Base-by-base conservation (phyloP, 1,140 invertebrate genomes). In the Globodera rostochiensis region DNA sequence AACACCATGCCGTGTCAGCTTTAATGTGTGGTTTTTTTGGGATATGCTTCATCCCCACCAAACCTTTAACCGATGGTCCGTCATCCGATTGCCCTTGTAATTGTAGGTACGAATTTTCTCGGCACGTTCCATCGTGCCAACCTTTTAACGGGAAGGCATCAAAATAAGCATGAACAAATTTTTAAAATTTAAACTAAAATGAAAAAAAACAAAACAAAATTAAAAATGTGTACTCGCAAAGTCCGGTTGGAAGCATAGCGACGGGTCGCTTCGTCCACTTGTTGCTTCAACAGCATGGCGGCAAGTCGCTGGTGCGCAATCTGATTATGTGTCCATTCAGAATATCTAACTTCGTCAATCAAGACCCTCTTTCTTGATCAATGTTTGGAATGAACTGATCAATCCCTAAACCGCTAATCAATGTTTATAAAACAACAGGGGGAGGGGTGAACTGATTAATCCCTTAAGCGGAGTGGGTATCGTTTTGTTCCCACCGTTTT, bases 51-150 rank as follows among this genome's bases (percentile, higher is more conserved):
- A 11, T 53, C 50, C 50, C 50, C 3, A 3, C 13, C 53, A 19
- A 53, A 76, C 74, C n/a, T 82, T 80, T 45, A 95, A 90, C 84
- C 97, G 92, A 90, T 98, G 96, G 91, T 98, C 97, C 0, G 96
- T 97, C 0, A 98, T 93, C 84, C 96, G 92, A 90, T 98, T 95
- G 91, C 98, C 95, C 80, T 92, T 93, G 90, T 93, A 98, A 91
- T 98, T 98, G 90, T 96, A 98, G 0, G 97, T 98, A 74, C 97
- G 92, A 80, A 98, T 96, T 91, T 97, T 98, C 86, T 98, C 96
- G 86, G 95, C 96, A 71, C 97, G 92, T 71, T 92, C 93, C 60
- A 92, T 92, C 15, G 92, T 92, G 3, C 95, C 94, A 83, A 95
- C 92, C 92, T 76, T 45, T 45, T 45, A 60, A 60, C 57, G 64